Evolutionary conservation across 2,888 invertebrate genomes (phyloP).

Genomic region (Hymenopus coronatus): DNA sequence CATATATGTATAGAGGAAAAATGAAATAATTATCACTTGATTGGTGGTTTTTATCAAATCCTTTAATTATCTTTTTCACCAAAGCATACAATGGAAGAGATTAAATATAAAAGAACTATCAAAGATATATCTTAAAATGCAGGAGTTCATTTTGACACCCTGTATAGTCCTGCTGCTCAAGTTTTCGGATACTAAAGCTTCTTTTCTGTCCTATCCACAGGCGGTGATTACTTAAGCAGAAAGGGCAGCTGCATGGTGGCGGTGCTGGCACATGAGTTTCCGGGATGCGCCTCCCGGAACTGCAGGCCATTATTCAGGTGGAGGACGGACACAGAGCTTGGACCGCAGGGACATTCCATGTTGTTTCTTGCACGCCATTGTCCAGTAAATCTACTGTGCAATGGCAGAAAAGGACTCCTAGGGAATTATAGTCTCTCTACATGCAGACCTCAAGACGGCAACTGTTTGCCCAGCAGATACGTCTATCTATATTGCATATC

Average conservation of each 20-base stretch:
- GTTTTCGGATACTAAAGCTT: neutral
- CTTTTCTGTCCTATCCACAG: too few species aligned
- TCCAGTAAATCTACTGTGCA: neutral
- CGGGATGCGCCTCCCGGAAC: neutral
- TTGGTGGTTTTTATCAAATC: too few species aligned
- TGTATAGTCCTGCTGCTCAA: too few species aligned
- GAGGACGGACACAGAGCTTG: neutral
- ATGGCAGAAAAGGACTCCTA: neutral
- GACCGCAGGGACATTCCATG: neutral
- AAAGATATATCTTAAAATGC: too few species aligned
- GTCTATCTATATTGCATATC: neutral
- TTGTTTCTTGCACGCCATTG: conserved; percentile 11
- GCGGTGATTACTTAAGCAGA: neutral
- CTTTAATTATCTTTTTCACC: too few species aligned
- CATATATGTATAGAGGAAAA: too few species aligned
- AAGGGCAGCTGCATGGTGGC: neutral
- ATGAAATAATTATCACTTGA: too few species aligned
- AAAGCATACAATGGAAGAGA: too few species aligned
- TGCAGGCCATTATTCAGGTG: neutral
- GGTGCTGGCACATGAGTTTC: neutral
- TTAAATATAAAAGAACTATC: too few species aligned
- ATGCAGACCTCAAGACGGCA: neutral
- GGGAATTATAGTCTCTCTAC: neutral
- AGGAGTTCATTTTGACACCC: too few species aligned
- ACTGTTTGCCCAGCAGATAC: neutral